Evolutionary conservation across 2,797 vertebrate species (phyloP), one percentile per base, ranked within the genome.

Genomic region (Spea hammondii): DNA sequence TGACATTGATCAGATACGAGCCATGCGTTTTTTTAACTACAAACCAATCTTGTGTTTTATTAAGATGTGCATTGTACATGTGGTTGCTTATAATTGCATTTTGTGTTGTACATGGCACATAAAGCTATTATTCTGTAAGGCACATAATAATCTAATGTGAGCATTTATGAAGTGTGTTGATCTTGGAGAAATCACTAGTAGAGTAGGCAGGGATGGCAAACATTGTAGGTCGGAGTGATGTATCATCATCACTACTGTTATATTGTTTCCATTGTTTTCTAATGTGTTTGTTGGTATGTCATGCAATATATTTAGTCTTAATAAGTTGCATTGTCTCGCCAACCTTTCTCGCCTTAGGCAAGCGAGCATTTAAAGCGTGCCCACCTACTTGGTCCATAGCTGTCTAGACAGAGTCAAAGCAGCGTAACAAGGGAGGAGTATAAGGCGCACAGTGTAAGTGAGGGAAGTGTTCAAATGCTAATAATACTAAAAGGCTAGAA

Each of bases 371-470:
- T 57, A 45, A 48, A 51, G n/a, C 53, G 13, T 59, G 44, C 60
- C 69, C 69, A 72, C 70, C 69, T 78, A 48, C 62, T 78, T 78
- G 51, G 54, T 78, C 76, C 65, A 51, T 32, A 57, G 54, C 46
- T 79, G 77, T 79, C 77, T 79, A 79, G 71, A 74, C 77, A 79
- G 65, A 74, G 1, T 53, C 62, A 69, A 68, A 73, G 17, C 60
- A 68, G 65, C 77, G 74, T 67, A 79, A 79, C 77, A 79, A 68
- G 71, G 71, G 70, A 65, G 76, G 76, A 46, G 76, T 54, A 70
- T 64, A 60, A 77, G 53, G 32, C 51, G 59, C 8, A 10, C n/a
- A 53, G 69, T 64, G 32, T 65, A 65, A 54, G 54, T 49, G 53
- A 49, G 69, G 69, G 50, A 60, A 45, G 47, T 7, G 32, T 32